A percentile compares a stretch with the other conserved stretches of the same genome.
These are phyloP conservation scores for Shinisaurus crocodilurus DNA, from an alignment of 2,113 vertebrate species.

Conservation along the genomic window DNA sequence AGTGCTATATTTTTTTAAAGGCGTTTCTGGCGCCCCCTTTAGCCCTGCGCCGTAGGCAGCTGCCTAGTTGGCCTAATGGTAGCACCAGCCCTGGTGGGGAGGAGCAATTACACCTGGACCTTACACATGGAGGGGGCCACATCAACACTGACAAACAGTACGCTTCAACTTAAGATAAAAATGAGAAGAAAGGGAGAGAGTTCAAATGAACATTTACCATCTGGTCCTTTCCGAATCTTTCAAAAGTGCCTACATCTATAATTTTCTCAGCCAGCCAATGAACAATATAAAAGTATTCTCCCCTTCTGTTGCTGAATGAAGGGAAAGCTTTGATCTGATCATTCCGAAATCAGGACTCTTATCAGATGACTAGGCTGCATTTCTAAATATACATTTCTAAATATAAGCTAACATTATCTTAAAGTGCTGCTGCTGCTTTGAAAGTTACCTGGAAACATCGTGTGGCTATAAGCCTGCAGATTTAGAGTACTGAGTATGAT, in stretches of 20 bases:
- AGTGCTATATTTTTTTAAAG: too few relatives aligned
- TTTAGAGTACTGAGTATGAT: background rate
- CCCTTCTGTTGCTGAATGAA: background rate
- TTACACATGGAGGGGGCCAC: background rate
- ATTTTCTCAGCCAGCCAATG: constrained; percentile 15
- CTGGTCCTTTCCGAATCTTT: constrained; percentile 10
- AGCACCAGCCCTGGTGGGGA: too few relatives aligned
- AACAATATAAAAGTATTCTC: background rate
- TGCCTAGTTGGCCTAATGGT: too few relatives aligned
- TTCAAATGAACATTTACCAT: background rate
- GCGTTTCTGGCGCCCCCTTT: too few relatives aligned
- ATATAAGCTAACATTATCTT: constrained; percentile 60
- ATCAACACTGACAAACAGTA: background rate
- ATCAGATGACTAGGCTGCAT: constrained; percentile 56
- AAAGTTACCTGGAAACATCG: constrained; percentile 58
- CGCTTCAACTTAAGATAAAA: background rate
- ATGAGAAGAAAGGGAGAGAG: background rate
- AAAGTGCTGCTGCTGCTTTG: constrained; percentile 56
- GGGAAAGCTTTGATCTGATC: constrained; percentile 14
- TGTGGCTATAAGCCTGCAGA: constrained; percentile 6
- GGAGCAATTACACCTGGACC: background rate
- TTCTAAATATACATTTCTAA: constrained; percentile 67
- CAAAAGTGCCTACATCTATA: background rate
- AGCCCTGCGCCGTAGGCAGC: too few relatives aligned
- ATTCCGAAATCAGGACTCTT: constrained; percentile 58